Conservation (phyloP, 30 jellyfish, hydroid and myxozoan genomes). For the Turritopsis rubra region DNA sequence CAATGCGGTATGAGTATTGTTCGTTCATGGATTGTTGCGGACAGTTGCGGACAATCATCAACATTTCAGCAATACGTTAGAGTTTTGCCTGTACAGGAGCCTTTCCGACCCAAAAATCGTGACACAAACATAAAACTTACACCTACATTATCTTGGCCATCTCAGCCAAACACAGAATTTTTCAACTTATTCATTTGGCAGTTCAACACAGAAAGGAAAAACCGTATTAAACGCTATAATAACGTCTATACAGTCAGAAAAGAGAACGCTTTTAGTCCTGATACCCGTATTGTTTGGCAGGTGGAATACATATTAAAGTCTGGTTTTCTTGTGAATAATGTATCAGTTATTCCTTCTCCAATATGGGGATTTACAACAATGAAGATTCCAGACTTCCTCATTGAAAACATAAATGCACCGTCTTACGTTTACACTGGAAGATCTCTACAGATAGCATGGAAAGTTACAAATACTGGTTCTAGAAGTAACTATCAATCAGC, state of each 20-base stretch:
- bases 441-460: slow-evolving; percentile 19
- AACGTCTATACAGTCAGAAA: background rate
- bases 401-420: background rate
- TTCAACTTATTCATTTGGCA: slow-evolving; percentile 17
- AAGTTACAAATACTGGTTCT: slow-evolving; percentile 5
- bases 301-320: slow-evolving; percentile 2
- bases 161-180: slow-evolving; percentile 14
- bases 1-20: background rate
- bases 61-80: slow-evolving; percentile 3
- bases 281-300: slow-evolving; percentile 25
- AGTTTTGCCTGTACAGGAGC: slow-evolving; percentile 17
- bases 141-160: slow-evolving; percentile 10
- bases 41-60: slow-evolving; percentile 25
- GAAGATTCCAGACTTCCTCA: background rate
- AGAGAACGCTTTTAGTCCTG: background rate
- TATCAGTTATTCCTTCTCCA: slow-evolving; percentile 23
- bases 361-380: slow-evolving; percentile 28
- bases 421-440: slow-evolving; percentile 15
- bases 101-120: slow-evolving; percentile 8
- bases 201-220: background rate
- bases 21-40: slow-evolving; percentile 12
- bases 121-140: slow-evolving; percentile 13
- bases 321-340: background rate
- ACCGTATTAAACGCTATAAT: too few species aligned
- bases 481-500: background rate